Conservation (phyloP, 2,888 invertebrate species). For the Rhyacophila evoluta region DNA sequence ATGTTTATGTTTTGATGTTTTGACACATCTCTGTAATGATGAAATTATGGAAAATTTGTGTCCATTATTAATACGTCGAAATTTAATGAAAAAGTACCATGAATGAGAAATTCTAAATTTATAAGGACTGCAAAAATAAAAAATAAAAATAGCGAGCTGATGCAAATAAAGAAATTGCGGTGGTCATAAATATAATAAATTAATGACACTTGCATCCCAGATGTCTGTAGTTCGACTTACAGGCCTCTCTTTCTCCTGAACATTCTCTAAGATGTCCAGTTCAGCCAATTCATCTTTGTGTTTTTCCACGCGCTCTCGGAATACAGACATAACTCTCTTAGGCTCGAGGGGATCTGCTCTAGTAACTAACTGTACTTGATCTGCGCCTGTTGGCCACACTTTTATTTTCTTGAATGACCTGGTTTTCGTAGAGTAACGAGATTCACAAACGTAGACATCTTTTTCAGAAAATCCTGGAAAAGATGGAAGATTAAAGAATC, state of each 20-base stretch:
- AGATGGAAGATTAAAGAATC: too few species aligned
- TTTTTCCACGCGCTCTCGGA: slow-evolving; percentile 89
- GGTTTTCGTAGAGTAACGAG: slow-evolving; percentile 87
- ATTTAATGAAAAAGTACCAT: too few species aligned
- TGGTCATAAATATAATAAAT: too few species aligned
- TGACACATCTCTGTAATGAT: too few species aligned
- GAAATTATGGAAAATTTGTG: too few species aligned
- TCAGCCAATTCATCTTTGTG: slow-evolving; percentile 91
- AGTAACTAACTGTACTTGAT: slow-evolving; percentile 66
- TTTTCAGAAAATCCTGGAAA: slow-evolving; percentile 82
- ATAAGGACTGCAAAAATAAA: too few species aligned
- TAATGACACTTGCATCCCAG: too few species aligned
- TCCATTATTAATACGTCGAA: too few species aligned
- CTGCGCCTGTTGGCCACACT: slow-evolving; percentile 76
- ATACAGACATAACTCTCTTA: slow-evolving; percentile 91
- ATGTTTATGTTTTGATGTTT: too few species aligned
- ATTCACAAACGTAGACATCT: slow-evolving; percentile 97
- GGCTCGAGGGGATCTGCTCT: slow-evolving; percentile 85
- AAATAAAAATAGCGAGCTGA: too few species aligned
- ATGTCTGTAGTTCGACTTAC: slow-evolving; percentile 70
- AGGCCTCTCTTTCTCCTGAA: slow-evolving; percentile 87
- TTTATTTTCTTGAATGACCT: slow-evolving; percentile 96
- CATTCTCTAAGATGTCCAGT: slow-evolving; percentile 83
- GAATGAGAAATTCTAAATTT: too few species aligned
- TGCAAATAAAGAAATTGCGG: too few species aligned